These are phyloP conservation scores for Aspidapion aeneum DNA, from an alignment of 2,888 invertebrate genomes.

Conservation along the genomic window DNA sequence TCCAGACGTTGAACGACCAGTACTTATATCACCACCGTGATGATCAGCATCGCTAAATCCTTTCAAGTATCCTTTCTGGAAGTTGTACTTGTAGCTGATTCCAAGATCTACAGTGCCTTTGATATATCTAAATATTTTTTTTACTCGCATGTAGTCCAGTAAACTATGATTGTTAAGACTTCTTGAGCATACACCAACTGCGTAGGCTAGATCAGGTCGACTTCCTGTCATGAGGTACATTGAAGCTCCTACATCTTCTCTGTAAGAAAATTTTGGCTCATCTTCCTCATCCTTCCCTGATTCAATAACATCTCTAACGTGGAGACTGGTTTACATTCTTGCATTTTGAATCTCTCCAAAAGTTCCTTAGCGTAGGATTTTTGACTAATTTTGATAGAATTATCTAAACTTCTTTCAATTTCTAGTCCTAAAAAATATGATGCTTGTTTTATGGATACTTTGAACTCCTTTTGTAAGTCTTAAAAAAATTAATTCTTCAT, in stretches of 20 bases:
- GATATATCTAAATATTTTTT: conserved; percentile 1
- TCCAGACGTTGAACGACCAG: background rate
- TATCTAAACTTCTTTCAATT: background rate
- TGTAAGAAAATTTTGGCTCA: conserved; percentile 2
- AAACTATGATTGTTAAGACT: background rate
- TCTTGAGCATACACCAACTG: background rate
- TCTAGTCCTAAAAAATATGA: background rate
- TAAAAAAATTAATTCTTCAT: background rate
- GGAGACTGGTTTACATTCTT: conserved; percentile 6
- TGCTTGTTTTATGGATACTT: background rate
- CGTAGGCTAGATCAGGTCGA: conserved; percentile 7
- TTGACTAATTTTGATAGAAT: background rate
- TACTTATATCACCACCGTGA: background rate
- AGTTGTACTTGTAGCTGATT: background rate
- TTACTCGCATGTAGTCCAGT: background rate
- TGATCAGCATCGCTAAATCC: background rate
- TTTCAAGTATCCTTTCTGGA: background rate
- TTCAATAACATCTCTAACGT: background rate
- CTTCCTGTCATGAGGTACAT: conserved; percentile 3
- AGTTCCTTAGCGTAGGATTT: conserved; percentile 1
- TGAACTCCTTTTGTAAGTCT: conserved; percentile 2
- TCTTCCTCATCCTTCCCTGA: no score
- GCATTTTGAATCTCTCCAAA: conserved; percentile 5
- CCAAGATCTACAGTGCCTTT: background rate
- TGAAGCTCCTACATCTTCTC: conserved; percentile 6